Base-by-base conservation (phyloP, 2,888 invertebrate species). In the Drosophila mimica region DNA sequence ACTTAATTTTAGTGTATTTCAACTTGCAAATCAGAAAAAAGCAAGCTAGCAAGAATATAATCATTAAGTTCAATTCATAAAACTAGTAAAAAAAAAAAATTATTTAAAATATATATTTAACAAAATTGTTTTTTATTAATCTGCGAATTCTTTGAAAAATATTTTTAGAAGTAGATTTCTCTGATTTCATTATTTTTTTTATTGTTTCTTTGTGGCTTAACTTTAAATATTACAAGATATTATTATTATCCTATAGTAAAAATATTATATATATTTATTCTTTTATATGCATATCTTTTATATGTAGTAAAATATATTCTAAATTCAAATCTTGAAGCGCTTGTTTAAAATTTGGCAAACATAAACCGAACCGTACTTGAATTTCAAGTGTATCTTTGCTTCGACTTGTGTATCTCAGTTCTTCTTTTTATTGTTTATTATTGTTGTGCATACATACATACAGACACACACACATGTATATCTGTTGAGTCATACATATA, bases 401-500 rank as follows among this genome's bases (percentile, higher is more conserved):
- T 61, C 69, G 74, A 52, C 61, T 71, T 56, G 58, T 43, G 59
- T 17, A 54, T 57, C 36, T 56, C 43, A 40, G 40, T 58, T 75
- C 28, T 9, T 49, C 8, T 6, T n/a, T 15, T 13, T 30, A n/a
- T 56, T 38, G 25, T 33, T 49, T 82, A 60, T 75, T 80, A 66
- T 68, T 67, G 58, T 71, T 61, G 62, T 57, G 33, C 43, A 20
- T 20, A 43, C 20, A 43, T 11, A 20, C 43, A 43, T 20, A 17
- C 36, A 36, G 11, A 17, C 36, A 36, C 15, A 36, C 15, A 25
- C 25, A 34, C 13, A 34, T 34, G 8, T 3, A 15, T 46, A 20
- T 46, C 15, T 46, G 40, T 40, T 80, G 89, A 84, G 87, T 88
- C 84, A 84, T 83, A 70, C 53, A 36, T 17, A 28, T 28, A 13